These are phyloP conservation scores for Sminthurinus aureus DNA, from an alignment of 2,888 invertebrate genomes.

Conservation along the genomic window DNA sequence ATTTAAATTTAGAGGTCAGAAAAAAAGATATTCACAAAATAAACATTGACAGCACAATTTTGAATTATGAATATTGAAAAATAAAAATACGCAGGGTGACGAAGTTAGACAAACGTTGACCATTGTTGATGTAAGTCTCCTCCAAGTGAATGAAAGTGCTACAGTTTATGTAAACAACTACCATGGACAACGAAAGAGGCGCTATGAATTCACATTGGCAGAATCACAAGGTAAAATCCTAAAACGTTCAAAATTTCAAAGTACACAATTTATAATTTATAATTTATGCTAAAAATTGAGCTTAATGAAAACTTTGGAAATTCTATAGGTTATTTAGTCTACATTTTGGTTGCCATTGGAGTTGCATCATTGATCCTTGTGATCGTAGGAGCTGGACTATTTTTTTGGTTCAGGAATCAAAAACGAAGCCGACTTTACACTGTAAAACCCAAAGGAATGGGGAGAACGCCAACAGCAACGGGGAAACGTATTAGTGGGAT, in stretches of 20 bases:
- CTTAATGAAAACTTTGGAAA: not conserved
- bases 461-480: not conserved
- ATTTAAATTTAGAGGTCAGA: no score
- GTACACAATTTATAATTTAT: no score
- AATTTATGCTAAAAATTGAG: not conserved
- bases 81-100: not conserved
- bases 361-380: not conserved
- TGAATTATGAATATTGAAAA: not conserved
- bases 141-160: slow-evolving; percentile 4
- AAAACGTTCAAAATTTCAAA: not conserved
- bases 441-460: not conserved
- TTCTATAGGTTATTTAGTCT: not conserved
- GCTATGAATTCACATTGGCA: not conserved
- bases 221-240: not conserved
- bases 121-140: not conserved
- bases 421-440: not conserved
- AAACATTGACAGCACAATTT: no score
- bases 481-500: not conserved
- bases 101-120: not conserved
- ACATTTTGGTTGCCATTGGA: not conserved
- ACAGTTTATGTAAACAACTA: slow-evolving; percentile 3
- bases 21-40: no score
- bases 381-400: not conserved
- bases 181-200: not conserved
- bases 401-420: not conserved